Evolutionary conservation across 2,888 invertebrate genomes (phyloP).

Genomic region (Strigamia maritima): DNA sequence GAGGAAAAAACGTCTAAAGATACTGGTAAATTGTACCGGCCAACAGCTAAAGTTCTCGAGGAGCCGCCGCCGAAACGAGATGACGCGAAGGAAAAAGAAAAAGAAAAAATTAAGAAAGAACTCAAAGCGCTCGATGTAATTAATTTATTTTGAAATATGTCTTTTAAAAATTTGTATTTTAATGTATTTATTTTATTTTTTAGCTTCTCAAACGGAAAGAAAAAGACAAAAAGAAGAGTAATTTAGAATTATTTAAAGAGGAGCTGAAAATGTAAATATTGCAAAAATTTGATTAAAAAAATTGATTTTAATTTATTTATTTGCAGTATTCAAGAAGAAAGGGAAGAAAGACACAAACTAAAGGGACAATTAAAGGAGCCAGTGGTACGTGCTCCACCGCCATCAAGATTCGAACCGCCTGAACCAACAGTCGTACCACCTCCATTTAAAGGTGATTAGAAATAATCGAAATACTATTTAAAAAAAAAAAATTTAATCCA

Average conservation of each 20-base stretch:
- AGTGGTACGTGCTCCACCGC: conserved; percentile 43
- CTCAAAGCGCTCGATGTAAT: conserved; percentile 39
- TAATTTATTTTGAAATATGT: too few relatives aligned
- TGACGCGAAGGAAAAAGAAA: conserved; percentile 58
- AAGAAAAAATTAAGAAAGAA: conserved; percentile 17
- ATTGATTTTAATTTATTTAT: neutral
- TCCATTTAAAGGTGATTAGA: neutral
- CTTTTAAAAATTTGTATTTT: conserved; percentile 62
- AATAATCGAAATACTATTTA: neutral
- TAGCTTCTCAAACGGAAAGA: conserved; percentile 62
- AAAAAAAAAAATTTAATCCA: neutral
- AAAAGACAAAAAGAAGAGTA: conserved; percentile 88
- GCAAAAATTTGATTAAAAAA: neutral
- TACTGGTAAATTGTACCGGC: conserved; percentile 88
- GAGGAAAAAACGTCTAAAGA: conserved; percentile 80
- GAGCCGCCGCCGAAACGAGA: conserved; percentile 56
- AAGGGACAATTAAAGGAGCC: conserved; percentile 66
- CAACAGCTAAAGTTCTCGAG: conserved; percentile 71
- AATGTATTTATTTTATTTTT: neutral
- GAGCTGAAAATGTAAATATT: conserved; percentile 83
- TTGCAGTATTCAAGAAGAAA: conserved; percentile 89
- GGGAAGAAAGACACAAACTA: conserved; percentile 90
- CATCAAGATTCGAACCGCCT: conserved; percentile 40
- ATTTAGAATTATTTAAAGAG: conserved; percentile 96
- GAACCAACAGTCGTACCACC: conserved; percentile 16